phyloP scores from a whole-genome alignment of 2,888 invertebrate genomes.

The Lithophane socia region DNA sequence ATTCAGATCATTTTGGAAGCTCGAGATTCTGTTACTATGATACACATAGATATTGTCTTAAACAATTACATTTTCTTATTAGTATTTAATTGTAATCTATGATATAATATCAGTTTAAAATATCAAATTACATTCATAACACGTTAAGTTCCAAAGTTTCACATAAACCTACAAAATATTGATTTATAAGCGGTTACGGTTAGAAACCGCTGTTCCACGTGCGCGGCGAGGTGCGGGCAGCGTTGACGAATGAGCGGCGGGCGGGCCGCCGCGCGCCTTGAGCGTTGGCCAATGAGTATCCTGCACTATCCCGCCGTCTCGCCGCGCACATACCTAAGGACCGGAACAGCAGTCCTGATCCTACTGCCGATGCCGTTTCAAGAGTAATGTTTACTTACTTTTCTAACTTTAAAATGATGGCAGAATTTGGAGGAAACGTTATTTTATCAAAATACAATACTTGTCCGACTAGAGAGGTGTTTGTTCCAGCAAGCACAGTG shows the following conservation, averaged over 20 bases:
- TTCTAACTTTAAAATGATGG: constrained; percentile 85
- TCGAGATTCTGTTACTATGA: constrained; percentile 52
- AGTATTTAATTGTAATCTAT: constrained; percentile 4
- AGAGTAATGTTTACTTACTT: constrained; percentile 71
- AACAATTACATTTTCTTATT: constrained; percentile 24
- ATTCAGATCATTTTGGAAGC: constrained; percentile 55
- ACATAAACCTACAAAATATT: constrained; percentile 15
- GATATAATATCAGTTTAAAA: constrained; percentile 12
- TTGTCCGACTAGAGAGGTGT: constrained; percentile 80
- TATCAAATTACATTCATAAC: constrained; percentile 1
- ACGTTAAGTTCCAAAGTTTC: neutral
- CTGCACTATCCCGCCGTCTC: too few species aligned
- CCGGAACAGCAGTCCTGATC: too few species aligned
- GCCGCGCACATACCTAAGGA: too few species aligned
- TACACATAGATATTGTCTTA: constrained; percentile 1
- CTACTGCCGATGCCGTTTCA: neutral
- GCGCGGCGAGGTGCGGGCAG: too few species aligned
- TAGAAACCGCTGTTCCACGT: too few species aligned
- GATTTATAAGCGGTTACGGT: too few species aligned
- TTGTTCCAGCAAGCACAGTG: constrained; percentile 84
- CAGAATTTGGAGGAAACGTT: constrained; percentile 85
- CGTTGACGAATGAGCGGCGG: too few species aligned
- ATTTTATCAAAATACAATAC: constrained; percentile 85
- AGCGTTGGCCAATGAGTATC: too few species aligned
- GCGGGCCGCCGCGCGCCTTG: too few species aligned